Percentiles rank a stretch among this genome's conserved stretches.
Evolutionary conservation across 2,113 vertebrate genomes (phyloP).

Genomic region (Sorex araneus): DNA sequence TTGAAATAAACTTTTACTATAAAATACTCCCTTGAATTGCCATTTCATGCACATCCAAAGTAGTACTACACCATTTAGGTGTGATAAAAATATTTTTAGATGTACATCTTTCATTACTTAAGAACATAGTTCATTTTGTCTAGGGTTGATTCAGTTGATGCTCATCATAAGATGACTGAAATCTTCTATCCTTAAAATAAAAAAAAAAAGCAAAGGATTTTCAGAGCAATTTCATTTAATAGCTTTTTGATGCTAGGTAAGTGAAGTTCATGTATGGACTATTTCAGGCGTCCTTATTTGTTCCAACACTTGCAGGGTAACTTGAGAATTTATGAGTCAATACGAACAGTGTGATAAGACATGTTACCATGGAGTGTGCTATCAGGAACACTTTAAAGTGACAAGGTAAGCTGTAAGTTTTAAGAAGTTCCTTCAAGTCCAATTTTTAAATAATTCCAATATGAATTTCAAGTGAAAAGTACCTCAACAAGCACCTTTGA

Average conservation of each 20-base stretch:
- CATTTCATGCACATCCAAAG: conserved; percentile 26
- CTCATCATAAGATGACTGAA: neutral
- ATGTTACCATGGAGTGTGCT: neutral
- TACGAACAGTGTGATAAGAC: neutral
- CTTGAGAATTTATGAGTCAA: neutral
- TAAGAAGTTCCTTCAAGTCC: neutral
- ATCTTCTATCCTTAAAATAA: neutral
- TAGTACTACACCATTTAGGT: conserved; percentile 19
- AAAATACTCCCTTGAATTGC: conserved; percentile 13
- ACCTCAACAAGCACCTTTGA: conserved; percentile 47
- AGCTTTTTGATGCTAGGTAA: conserved; percentile 41
- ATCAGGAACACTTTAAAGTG: conserved; percentile 1
- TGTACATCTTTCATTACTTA: neutral
- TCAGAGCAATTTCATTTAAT: conserved; percentile 62
- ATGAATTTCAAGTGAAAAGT: conserved; percentile 37
- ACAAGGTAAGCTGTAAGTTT: neutral
- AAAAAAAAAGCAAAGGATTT: conserved; percentile 50
- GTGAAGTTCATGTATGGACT: conserved; percentile 23
- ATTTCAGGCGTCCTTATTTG: neutral
- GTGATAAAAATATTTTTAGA: conserved; percentile 15
- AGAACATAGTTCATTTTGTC: conserved; percentile 3
- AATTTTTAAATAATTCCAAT: conserved; percentile 50
- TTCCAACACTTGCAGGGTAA: neutral
- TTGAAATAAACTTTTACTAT: conserved; percentile 52
- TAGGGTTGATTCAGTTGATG: conserved; percentile 23